Evolutionary conservation across 1,140 invertebrate species (phyloP).

Genomic region (Leguminivora glycinivorella): DNA sequence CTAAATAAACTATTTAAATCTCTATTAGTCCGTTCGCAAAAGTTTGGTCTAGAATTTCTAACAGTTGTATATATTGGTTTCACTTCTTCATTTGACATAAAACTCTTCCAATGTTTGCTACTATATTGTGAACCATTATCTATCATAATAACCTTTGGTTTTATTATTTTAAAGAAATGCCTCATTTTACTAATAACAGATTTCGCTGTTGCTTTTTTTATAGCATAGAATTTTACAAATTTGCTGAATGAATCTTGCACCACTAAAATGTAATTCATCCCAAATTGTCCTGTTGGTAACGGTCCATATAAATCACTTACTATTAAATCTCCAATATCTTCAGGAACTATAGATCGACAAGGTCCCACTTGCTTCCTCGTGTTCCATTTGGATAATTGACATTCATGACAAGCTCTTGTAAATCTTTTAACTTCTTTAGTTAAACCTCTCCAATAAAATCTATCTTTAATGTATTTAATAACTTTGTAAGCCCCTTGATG

Average conservation of each 20-base stretch:
- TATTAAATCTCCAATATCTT: background rate
- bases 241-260: background rate
- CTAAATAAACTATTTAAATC: slow-evolving; percentile 21
- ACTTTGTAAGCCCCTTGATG: background rate
- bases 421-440: background rate
- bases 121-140: background rate
- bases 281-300: background rate
- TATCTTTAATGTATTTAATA: background rate
- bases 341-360: background rate
- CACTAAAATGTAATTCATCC: background rate
- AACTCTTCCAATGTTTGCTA: background rate
- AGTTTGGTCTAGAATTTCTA: background rate
- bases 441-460: background rate
- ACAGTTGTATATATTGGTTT: background rate
- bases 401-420: background rate
- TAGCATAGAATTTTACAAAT: background rate
- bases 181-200: background rate
- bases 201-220: background rate
- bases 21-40: background rate
- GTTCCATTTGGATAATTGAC: background rate
- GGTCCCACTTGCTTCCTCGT: background rate
- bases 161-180: background rate
- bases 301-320: background rate
- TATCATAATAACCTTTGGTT: background rate
- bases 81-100: background rate